These are phyloP conservation scores for Monopis laevigella DNA, from an alignment of 2,888 invertebrate species.

Conservation along the genomic window DNA sequence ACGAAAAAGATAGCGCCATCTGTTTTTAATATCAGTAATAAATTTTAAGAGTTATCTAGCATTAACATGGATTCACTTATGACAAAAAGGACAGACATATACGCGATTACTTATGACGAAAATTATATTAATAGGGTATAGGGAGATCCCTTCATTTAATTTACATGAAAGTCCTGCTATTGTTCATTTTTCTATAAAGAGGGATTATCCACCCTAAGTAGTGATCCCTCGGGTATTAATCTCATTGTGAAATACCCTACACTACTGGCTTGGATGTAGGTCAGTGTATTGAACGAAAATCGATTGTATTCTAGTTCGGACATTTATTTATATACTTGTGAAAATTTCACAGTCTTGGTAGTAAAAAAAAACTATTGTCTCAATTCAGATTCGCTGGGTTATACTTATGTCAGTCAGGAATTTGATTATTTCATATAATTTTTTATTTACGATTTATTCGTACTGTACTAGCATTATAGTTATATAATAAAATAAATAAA, in stretches of 20 bases:
- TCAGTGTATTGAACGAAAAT: conserved; percentile 26
- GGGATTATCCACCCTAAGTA: conserved; percentile 55
- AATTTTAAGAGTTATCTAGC: neutral
- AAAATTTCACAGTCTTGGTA: too few species aligned
- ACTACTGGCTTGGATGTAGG: conserved; percentile 29
- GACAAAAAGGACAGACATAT: neutral
- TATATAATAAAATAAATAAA: too few species aligned
- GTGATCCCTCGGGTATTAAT: conserved; percentile 46
- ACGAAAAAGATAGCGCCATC: too few species aligned
- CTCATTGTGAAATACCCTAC: conserved; percentile 34
- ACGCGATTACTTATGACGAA: conserved; percentile 25
- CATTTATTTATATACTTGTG: too few species aligned
- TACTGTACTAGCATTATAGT: too few species aligned
- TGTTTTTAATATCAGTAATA: neutral
- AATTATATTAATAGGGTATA: conserved; percentile 25
- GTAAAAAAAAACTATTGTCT: too few species aligned
- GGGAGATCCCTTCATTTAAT: conserved; percentile 49
- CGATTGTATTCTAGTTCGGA: conserved; percentile 19
- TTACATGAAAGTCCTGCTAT: conserved; percentile 55
- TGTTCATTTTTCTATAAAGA: conserved; percentile 58
- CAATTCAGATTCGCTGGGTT: too few species aligned
- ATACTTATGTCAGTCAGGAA: too few species aligned
- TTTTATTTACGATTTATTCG: too few species aligned
- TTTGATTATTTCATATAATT: too few species aligned
- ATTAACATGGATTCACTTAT: neutral